These are phyloP conservation scores for Hybos culiciformis DNA, from an alignment of 2,888 invertebrate species.

Conservation along the genomic window DNA sequence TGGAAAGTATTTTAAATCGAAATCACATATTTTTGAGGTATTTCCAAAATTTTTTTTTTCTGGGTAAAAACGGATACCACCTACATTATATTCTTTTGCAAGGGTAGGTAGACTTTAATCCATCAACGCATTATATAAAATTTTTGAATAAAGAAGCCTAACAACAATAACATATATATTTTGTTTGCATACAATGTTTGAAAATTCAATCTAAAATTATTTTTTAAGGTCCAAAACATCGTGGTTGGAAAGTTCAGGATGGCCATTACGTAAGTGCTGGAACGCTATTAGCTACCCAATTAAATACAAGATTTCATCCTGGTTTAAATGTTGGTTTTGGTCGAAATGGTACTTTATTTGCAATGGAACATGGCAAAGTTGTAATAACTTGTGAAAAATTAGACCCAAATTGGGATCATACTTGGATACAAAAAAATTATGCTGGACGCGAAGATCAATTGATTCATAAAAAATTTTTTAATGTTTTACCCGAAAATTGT, in stretches of 20 bases:
- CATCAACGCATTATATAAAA: too few relatives aligned
- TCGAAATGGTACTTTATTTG: conserved; percentile 63
- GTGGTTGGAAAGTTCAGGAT: conserved; percentile 66
- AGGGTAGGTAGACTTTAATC: too few relatives aligned
- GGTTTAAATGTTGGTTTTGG: conserved; percentile 73
- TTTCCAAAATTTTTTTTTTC: too few relatives aligned
- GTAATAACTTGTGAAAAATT: conserved; percentile 68
- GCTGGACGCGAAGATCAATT: conserved; percentile 46
- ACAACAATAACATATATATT: too few relatives aligned
- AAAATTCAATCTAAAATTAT: too few relatives aligned
- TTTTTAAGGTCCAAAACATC: conserved; percentile 55
- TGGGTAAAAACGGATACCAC: too few relatives aligned
- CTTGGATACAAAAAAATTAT: conserved; percentile 55
- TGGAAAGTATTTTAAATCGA: too few relatives aligned
- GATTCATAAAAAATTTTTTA: conserved; percentile 73
- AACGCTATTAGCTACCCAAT: conserved; percentile 54
- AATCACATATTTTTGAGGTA: too few relatives aligned
- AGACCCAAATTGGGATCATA: conserved; percentile 64
- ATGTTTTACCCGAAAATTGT: conserved; percentile 65
- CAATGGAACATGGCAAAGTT: conserved; percentile 66
- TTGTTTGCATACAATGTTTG: too few relatives aligned
- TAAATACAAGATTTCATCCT: conserved; percentile 59
- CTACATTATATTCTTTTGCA: too few relatives aligned
- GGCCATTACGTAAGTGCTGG: conserved; percentile 51
- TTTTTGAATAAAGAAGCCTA: too few relatives aligned